phyloP scores from a whole-genome alignment of 2,113 vertebrate species.

The Syngnathoides biaculeatus region DNA sequence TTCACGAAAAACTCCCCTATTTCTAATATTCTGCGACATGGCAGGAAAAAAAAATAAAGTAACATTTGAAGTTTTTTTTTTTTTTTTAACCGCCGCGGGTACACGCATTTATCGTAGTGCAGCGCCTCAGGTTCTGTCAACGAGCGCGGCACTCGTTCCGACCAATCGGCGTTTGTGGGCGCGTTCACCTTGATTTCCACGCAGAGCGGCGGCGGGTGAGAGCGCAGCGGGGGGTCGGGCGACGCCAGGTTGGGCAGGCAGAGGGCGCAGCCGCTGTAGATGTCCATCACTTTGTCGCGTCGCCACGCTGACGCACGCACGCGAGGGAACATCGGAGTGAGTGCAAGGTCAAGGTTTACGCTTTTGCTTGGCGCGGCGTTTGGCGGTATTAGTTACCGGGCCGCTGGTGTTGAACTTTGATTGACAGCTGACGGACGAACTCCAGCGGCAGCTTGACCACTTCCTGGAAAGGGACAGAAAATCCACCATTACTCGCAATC shows the following conservation, averaged over 20 bases:
- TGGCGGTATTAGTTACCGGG: conserved; percentile 80
- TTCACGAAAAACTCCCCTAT: too few species aligned
- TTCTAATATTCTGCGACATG: too few species aligned
- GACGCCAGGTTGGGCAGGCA: conserved; percentile 93
- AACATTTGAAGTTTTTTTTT: too few species aligned
- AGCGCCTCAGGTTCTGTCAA: too few species aligned
- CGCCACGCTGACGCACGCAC: conserved; percentile 78
- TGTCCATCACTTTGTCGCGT: conserved; percentile 95
- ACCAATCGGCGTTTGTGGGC: background rate
- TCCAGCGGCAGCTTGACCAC: conserved; percentile 92
- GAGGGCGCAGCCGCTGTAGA: conserved; percentile 89
- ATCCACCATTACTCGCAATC: background rate
- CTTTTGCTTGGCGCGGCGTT: too few species aligned
- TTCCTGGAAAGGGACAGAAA: conserved; percentile 74
- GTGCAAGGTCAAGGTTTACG: too few species aligned
- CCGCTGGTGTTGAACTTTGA: conserved; percentile 90
- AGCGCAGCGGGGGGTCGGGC: conserved; percentile 75
- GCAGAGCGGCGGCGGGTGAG: conserved; percentile 84
- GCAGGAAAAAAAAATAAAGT: too few species aligned
- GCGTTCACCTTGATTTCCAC: conserved; percentile 90
- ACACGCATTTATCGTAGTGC: too few species aligned
- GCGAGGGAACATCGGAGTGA: too few species aligned
- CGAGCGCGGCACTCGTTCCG: too few species aligned
- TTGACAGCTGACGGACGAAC: conserved; percentile 89
- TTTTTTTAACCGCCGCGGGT: too few species aligned